Conservation (phyloP, 2,888 invertebrate species). For the Netelia fuscicornis region DNA sequence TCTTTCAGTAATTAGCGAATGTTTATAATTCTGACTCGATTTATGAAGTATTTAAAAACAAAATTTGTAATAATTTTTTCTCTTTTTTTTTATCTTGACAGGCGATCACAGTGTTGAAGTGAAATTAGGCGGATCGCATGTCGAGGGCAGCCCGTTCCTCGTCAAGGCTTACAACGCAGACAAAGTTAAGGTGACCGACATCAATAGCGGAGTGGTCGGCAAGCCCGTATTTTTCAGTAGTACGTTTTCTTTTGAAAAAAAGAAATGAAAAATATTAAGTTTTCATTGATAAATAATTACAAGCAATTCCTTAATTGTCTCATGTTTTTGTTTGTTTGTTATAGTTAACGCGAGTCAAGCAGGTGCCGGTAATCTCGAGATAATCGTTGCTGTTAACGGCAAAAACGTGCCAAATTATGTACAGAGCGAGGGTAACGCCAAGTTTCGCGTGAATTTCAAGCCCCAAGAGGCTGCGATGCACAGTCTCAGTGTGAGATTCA, state of each 20-base stretch:
- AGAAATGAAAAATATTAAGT: neutral
- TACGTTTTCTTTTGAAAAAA: conserved; percentile 83
- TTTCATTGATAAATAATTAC: neutral
- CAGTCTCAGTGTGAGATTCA: conserved; percentile 94
- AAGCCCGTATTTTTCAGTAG: conserved; percentile 98
- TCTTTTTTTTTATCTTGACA: conserved; percentile 70
- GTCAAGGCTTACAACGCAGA: conserved; percentile 98
- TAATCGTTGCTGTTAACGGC: conserved; percentile 98
- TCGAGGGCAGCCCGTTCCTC: conserved; percentile 97
- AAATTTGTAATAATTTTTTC: neutral
- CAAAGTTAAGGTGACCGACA: conserved; percentile 97
- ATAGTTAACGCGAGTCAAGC: conserved; percentile 97
- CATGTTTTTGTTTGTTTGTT: conserved; percentile 86
- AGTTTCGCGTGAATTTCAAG: conserved; percentile 97
- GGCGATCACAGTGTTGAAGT: conserved; percentile 96
- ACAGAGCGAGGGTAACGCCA: conserved; percentile 98
- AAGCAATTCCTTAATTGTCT: no score
- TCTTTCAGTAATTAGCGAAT: neutral
- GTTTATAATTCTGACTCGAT: neutral
- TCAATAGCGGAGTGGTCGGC: conserved; percentile 95
- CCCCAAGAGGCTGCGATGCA: conserved; percentile 97
- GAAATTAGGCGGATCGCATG: conserved; percentile 89
- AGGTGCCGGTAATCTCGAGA: conserved; percentile 98
- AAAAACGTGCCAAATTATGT: conserved; percentile 99
- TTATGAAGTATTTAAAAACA: neutral